A percentile compares a stretch with the other conserved stretches of the same genome.
Evolutionary conservation across 1,140 invertebrate species (phyloP).

Genomic region (Fopius arisanus): DNA sequence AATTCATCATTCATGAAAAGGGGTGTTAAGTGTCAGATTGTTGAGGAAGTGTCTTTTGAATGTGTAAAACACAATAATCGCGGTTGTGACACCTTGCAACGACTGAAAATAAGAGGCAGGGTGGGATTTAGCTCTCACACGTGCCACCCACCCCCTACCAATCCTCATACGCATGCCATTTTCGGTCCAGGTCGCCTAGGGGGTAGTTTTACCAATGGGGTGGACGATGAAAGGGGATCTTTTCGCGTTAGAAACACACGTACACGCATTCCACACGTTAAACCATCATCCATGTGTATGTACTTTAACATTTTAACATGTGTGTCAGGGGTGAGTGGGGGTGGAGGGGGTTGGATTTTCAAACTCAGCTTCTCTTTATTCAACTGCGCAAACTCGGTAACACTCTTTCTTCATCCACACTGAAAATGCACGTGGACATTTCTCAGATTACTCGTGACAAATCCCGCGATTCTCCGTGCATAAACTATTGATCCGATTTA

Average conservation of each 20-base stretch:
- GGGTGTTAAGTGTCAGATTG: neutral
- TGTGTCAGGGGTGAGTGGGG: neutral
- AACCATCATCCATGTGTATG: neutral
- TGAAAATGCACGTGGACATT: conserved; percentile 60
- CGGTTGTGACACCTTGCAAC: conserved; percentile 44
- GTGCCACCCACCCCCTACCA: conserved; percentile 31
- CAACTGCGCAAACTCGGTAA: neutral
- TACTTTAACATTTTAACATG: conserved; percentile 12
- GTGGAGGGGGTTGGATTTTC: neutral
- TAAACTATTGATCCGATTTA: conserved; percentile 64
- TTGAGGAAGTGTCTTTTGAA: conserved; percentile 43
- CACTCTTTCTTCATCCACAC: neutral
- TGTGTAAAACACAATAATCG: conserved; percentile 43
- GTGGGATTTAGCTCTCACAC: conserved; percentile 33
- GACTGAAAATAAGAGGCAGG: conserved; percentile 28
- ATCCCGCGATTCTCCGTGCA: conserved; percentile 64
- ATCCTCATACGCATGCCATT: conserved; percentile 43
- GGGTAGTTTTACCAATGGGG: conserved; percentile 41
- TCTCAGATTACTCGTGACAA: conserved; percentile 65
- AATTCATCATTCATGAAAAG: no score
- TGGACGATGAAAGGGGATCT: conserved; percentile 26
- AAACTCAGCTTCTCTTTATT: neutral
- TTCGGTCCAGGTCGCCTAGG: conserved; percentile 38
- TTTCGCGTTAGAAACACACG: neutral
- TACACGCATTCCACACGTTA: neutral